These are phyloP conservation scores for Urosaurus nigricauda DNA, from an alignment of 2,797 vertebrate species.

Conservation along the genomic window DNA sequence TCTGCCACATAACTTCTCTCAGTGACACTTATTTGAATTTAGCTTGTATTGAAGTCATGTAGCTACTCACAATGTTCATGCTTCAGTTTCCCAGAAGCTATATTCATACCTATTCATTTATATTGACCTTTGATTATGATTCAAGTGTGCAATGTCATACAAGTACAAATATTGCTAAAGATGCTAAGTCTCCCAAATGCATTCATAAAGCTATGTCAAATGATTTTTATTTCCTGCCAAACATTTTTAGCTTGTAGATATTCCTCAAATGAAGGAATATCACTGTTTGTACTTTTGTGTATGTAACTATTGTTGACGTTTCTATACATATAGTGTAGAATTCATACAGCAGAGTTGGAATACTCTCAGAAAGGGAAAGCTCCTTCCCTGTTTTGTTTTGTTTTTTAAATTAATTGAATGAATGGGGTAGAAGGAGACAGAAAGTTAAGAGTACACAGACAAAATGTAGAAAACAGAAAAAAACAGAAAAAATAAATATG, in stretches of 20 bases:
- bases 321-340: neutral
- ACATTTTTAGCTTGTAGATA: neutral
- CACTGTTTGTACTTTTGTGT: neutral
- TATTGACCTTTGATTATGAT: slow-evolving; percentile 3
- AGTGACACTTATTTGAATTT: neutral
- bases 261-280: neutral
- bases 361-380: neutral
- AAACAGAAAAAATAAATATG: no score
- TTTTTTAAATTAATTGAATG: no score
- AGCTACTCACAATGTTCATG: neutral
- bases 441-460: no score
- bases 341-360: no score
- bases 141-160: neutral
- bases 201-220: neutral
- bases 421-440: no score
- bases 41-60: neutral
- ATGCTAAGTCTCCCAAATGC: neutral
- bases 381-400: no score
- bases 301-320: neutral
- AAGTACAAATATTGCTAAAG: neutral
- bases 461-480: no score
- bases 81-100: neutral
- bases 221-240: neutral
- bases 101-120: neutral
- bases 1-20: neutral